A percentile compares a stretch with the other conserved stretches of the same genome.
Conservation (phyloP, 64 coral and sea anemone species). For the Pachyseris speciosa region DNA sequence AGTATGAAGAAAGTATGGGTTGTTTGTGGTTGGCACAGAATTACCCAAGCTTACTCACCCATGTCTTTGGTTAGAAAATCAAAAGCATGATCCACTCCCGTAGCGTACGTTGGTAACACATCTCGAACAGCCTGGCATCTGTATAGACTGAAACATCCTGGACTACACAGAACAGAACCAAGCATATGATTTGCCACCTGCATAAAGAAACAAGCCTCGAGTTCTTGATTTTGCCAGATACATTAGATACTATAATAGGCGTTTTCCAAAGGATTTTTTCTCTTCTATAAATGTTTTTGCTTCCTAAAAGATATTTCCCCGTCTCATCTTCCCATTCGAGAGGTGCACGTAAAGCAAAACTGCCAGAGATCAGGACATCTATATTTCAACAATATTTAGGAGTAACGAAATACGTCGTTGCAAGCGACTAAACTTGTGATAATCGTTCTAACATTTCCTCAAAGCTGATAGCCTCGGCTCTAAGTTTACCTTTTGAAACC, state of each 20-base stretch:
- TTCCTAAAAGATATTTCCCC: too few species aligned
- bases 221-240: too few species aligned
- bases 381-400: too few species aligned
- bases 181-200: slow-evolving; percentile 93
- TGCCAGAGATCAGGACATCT: too few species aligned
- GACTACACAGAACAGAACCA: slow-evolving; percentile 90
- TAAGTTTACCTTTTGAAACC: slow-evolving; percentile 84
- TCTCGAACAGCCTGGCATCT: slow-evolving; percentile 79
- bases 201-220: neutral
- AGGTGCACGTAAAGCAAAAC: too few species aligned
- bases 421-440: too few species aligned
- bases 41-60: slow-evolving; percentile 49
- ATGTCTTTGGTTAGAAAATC: slow-evolving; percentile 94
- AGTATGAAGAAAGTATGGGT: too few species aligned
- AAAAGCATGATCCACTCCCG: slow-evolving; percentile 69
- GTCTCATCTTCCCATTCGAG: too few species aligned
- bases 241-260: too few species aligned
- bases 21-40: neutral
- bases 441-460: neutral
- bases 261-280: too few species aligned
- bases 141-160: slow-evolving; percentile 94
- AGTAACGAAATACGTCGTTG: too few species aligned
- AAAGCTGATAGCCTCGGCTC: neutral
- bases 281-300: too few species aligned
- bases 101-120: slow-evolving; percentile 80